phyloP scores from a whole-genome alignment of 2,113 vertebrate species.

The Ophiodon elongatus region DNA sequence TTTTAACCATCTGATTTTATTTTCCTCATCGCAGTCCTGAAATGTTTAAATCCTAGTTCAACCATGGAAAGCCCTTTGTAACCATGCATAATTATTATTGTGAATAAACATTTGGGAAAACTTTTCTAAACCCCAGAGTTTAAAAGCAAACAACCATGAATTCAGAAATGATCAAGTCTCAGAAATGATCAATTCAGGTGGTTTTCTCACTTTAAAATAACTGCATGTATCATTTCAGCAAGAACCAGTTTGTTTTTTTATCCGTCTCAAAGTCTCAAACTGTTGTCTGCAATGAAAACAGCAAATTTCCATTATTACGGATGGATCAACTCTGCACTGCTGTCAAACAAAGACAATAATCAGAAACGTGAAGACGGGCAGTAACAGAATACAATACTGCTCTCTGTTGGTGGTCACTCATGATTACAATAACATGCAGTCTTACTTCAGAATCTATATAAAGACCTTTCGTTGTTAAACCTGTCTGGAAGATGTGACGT shows the following conservation, averaged over 20 bases:
- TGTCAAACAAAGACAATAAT: background rate
- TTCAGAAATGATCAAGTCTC: background rate
- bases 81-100: background rate
- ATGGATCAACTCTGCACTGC: background rate
- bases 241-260: background rate
- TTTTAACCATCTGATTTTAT: background rate
- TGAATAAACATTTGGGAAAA: background rate
- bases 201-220: background rate
- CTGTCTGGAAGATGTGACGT: background rate
- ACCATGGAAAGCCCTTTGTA: too few species aligned
- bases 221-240: background rate
- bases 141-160: background rate
- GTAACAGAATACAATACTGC: slow-evolving; percentile 14
- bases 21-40: background rate
- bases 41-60: too few species aligned
- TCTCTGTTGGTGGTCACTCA: slow-evolving; percentile 27
- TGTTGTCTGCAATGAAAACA: too few species aligned
- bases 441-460: background rate
- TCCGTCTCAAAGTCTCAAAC: background rate
- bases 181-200: background rate
- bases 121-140: background rate
- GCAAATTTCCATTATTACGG: background rate
- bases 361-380: background rate
- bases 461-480: background rate
- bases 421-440: slow-evolving; percentile 15